Conservation (phyloP, 2,797 vertebrate species). For the Tadarida brasiliensis region DNA sequence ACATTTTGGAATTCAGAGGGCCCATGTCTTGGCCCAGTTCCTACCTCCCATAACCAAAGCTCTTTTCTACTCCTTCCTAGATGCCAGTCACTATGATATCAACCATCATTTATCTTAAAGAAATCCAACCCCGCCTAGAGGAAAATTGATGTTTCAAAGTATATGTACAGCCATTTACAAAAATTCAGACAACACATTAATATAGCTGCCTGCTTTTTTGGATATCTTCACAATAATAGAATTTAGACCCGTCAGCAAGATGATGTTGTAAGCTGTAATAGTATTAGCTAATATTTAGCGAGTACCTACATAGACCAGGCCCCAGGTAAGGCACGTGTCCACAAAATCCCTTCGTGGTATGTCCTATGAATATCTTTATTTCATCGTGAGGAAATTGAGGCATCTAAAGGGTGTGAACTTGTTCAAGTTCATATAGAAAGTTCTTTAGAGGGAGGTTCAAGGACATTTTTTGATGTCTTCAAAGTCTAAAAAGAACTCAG, state of each 20-base stretch:
- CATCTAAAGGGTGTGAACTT: neutral
- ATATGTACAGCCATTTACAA: neutral
- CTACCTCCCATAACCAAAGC: neutral
- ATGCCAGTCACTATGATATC: neutral
- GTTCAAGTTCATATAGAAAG: neutral
- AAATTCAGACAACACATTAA: neutral
- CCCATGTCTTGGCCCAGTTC: neutral
- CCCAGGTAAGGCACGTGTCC: neutral
- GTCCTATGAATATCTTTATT: neutral
- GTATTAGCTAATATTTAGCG: conserved; percentile 7
- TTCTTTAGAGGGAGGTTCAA: neutral
- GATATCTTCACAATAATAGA: neutral
- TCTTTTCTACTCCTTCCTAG: neutral
- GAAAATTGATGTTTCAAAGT: neutral
- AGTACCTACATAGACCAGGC: neutral
- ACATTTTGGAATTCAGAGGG: neutral
- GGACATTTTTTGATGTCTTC: neutral
- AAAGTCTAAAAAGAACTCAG: neutral
- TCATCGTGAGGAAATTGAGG: neutral
- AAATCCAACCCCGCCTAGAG: neutral
- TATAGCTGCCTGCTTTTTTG: neutral
- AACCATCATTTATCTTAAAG: neutral
- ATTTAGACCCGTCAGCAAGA: neutral
- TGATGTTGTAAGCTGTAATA: neutral
- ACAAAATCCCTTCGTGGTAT: neutral